These are phyloP conservation scores for Phocoena sinus DNA, from an alignment of 2,113 vertebrate genomes.

Conservation along the genomic window DNA sequence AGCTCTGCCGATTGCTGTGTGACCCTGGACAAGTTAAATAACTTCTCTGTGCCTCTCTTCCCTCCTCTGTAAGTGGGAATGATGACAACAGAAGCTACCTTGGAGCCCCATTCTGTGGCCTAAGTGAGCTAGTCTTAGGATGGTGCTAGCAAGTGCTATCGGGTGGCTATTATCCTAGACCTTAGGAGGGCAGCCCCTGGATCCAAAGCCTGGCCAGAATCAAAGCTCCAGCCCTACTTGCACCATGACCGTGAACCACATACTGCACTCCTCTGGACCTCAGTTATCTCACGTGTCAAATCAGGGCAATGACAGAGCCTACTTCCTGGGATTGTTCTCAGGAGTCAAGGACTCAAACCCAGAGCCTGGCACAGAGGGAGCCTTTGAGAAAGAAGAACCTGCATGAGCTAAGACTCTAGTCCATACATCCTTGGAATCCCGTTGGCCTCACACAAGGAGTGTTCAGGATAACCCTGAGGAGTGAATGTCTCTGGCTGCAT, in stretches of 20 bases:
- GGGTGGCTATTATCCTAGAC: not conserved
- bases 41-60: not conserved
- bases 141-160: accelerated
- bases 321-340: not conserved
- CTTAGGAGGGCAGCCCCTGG: not conserved
- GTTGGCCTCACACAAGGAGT: accelerated
- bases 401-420: not conserved
- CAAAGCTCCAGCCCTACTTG: not conserved
- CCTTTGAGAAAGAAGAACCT: not conserved
- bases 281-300: accelerated
- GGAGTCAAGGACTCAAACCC: not conserved
- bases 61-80: not conserved
- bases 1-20: not conserved
- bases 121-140: not conserved
- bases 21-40: not conserved
- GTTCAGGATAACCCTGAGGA: not conserved
- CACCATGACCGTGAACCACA: not conserved
- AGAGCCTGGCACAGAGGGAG: not conserved
- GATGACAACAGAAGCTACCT: not conserved
- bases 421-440: accelerated
- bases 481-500: accelerated
- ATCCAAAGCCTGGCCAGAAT: not conserved
- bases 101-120: not conserved
- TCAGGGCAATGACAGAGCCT: too few relatives aligned
- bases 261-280: not conserved